These are phyloP conservation scores for Mus spretus DNA, from an alignment of 2,797 vertebrate genomes.

Conservation along the genomic window DNA sequence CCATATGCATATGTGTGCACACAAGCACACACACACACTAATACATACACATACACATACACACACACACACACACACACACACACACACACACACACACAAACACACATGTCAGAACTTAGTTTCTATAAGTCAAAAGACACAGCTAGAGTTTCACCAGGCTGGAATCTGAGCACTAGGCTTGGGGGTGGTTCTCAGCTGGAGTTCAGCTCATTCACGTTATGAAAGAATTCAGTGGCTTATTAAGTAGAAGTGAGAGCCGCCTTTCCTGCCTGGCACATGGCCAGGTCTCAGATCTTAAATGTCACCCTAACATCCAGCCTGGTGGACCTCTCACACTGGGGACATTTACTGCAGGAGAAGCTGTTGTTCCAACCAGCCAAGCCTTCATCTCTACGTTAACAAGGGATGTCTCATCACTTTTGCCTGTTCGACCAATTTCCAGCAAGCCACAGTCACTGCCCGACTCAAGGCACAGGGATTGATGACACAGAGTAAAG, in stretches of 20 bases:
- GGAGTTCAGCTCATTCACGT: neutral
- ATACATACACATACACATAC: too few species aligned
- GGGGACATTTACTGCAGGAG: neutral
- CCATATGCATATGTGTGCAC: neutral
- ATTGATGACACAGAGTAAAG: neutral
- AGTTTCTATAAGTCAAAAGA: neutral
- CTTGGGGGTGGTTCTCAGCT: neutral
- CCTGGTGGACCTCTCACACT: neutral
- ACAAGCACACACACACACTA: too few species aligned
- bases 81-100: neutral
- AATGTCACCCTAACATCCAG: neutral
- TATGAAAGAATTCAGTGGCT: neutral
- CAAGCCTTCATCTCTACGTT: neutral
- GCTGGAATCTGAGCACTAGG: neutral
- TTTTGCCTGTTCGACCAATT: neutral
- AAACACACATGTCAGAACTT: neutral
- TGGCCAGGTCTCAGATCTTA: neutral
- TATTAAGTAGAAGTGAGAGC: neutral
- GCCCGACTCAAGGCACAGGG: neutral
- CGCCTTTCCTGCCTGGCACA: neutral
- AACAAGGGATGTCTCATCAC: neutral
- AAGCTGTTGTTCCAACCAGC: neutral
- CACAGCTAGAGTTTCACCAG: neutral
- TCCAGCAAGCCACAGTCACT: neutral
- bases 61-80: too few species aligned